phyloP scores from a whole-genome alignment of 2,113 vertebrate species.

The Erinaceus europaeus region DNA sequence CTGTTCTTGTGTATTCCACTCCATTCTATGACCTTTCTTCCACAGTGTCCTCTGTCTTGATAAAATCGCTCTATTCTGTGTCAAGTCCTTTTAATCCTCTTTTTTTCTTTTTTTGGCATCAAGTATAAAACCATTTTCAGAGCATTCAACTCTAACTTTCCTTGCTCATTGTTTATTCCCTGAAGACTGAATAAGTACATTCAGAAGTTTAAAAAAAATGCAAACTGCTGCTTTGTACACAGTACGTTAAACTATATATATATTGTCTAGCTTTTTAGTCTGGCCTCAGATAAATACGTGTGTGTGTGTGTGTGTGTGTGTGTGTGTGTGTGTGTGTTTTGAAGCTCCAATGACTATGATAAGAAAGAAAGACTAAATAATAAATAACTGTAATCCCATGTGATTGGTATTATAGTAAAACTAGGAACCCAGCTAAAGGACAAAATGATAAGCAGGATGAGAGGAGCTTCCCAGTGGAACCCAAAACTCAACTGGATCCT shows the following conservation, averaged over 20 bases:
- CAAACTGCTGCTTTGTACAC: background rate
- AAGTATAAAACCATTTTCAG: conserved; percentile 49
- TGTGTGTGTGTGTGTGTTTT: no score
- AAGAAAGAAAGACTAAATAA: background rate
- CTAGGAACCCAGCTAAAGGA: background rate
- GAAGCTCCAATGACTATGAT: no score
- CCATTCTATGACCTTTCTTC: conserved; percentile 42
- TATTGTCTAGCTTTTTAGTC: conserved; percentile 37
- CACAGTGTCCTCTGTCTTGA: conserved; percentile 48
- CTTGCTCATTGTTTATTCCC: conserved; percentile 60
- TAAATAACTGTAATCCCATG: background rate
- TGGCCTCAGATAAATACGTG: conserved; percentile 12
- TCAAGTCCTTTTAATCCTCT: conserved; percentile 51
- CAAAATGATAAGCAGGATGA: background rate
- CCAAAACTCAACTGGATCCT: background rate
- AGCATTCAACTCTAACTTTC: conserved; percentile 48
- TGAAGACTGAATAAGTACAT: conserved; percentile 45
- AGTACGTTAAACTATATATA: conserved; percentile 3
- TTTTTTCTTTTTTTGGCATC: conserved; percentile 11
- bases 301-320: no score
- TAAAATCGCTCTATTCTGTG: conserved; percentile 47
- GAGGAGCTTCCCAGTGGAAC: background rate
- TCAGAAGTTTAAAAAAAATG: conserved; percentile 47
- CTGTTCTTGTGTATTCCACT: conserved; percentile 1
- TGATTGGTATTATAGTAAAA: background rate